Base-by-base conservation (phyloP, 64 coral and sea anemone genomes). In the Platygyra sinensis region DNA sequence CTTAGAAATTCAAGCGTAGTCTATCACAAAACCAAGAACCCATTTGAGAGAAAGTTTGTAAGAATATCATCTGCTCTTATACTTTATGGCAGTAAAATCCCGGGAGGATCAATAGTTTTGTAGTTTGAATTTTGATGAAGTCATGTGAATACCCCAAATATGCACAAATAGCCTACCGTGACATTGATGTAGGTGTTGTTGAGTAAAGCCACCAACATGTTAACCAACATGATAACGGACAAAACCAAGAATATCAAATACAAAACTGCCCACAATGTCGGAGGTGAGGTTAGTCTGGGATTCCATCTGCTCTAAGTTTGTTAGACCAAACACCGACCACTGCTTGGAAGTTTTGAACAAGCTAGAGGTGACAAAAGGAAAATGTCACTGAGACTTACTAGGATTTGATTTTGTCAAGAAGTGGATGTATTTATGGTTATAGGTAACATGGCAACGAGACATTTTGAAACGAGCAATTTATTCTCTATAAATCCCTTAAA, bases 131-230 rank as follows among this genome's bases (percentile, higher is more conserved):
- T 36, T 36, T 36, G 1, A 1, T 36, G 33, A 36, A 1, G 33
- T 3, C 33, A 3, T 36, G 33, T 36, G 33, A 36, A 36, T 1
- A 63, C 2, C 61, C 14, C 9, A 3, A 15, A 46, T 46, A 46
- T 69, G n/a, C 24, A 5, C 7, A 10, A n/a, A 32, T 22, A 20
- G 30, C 28, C 61, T 75, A 91, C 89, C 89, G 25, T 52, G 55
- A 32, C 30, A 36, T 86, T 72, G 3, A 42, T 17, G 28, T 74
- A 91, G 1, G 89, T 91, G 32, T 75, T 91, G 17, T 51, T 83
- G 0, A 91, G 50, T 49, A 91, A 86, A 76, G 89, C 89, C 30
- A 91, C 89, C 71, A 91, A 29, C 9, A 85, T 75, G 30, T 91
- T 91, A 22, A 86, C 29, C 79, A 91, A 10, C 89, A 91, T 91